Evolutionary conservation across 2,797 vertebrate genomes (phyloP), one percentile per base, ranked within the genome.

Genomic region (Macropodus opercularis): DNA sequence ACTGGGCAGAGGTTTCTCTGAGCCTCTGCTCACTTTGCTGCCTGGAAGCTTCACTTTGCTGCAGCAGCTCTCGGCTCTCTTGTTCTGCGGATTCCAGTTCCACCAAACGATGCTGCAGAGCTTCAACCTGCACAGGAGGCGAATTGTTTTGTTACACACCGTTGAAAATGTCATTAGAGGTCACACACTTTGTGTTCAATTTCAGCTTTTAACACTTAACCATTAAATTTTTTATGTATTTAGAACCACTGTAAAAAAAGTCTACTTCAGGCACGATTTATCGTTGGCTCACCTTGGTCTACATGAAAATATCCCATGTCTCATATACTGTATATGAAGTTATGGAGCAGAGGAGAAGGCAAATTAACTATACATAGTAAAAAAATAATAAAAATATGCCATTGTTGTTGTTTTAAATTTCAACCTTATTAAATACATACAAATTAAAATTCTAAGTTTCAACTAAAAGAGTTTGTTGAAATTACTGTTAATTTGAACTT

Each of bases 51-150:
- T 93, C 89, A 26, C 46, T 85, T 29, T 81, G 73, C 41, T 72
- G 84, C 19, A 93, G 88, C 32, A 85, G 77, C 66, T 85, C 85
- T 52, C 19, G 83, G 13, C 14, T 85, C 36, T 87, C 80, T 34
- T 64, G 59, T 1, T 85, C 78, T 0, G 29, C 38, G 0, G 78
- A 77, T 71, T 94, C 91, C 54, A 87, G 74, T 51, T 94, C 89
- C 0, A 62, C 69, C 62, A 94, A 54, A 48, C 52, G 85, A 8
- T 69, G 68, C 88, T 91, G 92, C 41, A 95, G 83, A 54, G 76
- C 75, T 60, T 87, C 69, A 21, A 91, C 85, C 95, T 97, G 68
- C 2, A 8, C 19, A 68, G 12, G 34, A 18, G 6, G 22, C 12
- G 22, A 35, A 42, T 3, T 19, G 22, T 31, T 44, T 41, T 27